Evolutionary conservation across 2,113 vertebrate species (phyloP).

Genomic region (Gopherus evgoodei): DNA sequence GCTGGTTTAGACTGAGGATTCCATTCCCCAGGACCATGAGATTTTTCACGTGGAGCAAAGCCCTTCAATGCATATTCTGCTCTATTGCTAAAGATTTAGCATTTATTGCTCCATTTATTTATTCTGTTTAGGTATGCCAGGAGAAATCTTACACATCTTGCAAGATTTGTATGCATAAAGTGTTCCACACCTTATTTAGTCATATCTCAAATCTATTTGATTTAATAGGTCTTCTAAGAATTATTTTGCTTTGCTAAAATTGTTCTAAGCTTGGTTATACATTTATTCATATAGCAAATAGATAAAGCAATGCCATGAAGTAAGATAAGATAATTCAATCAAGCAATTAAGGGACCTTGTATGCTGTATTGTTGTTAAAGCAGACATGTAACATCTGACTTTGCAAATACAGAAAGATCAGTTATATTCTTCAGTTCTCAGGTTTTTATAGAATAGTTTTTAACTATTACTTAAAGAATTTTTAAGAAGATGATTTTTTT

Average conservation of each 20-base stretch:
- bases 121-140: neutral
- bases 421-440: neutral
- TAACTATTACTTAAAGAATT: neutral
- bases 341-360: neutral
- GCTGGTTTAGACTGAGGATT: neutral
- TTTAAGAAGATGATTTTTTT: neutral
- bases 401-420: neutral
- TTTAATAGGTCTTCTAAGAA: neutral
- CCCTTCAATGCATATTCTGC: neutral
- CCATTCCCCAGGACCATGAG: neutral
- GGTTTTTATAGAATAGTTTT: neutral
- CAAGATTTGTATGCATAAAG: neutral
- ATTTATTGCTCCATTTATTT: neutral
- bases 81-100: neutral
- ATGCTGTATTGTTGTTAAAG: neutral
- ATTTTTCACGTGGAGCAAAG: neutral
- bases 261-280: conserved; percentile 2
- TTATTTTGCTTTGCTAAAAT: conserved; percentile 24
- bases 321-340: neutral
- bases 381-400: neutral
- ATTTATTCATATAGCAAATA: neutral
- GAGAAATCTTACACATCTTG: neutral
- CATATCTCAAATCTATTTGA: neutral
- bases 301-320: neutral
- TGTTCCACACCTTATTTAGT: neutral